Percentiles rank a stretch among this genome's conserved stretches.
Evolutionary conservation across 2,113 vertebrate species (phyloP).

Genomic region (Hyperopisus bebe): DNA sequence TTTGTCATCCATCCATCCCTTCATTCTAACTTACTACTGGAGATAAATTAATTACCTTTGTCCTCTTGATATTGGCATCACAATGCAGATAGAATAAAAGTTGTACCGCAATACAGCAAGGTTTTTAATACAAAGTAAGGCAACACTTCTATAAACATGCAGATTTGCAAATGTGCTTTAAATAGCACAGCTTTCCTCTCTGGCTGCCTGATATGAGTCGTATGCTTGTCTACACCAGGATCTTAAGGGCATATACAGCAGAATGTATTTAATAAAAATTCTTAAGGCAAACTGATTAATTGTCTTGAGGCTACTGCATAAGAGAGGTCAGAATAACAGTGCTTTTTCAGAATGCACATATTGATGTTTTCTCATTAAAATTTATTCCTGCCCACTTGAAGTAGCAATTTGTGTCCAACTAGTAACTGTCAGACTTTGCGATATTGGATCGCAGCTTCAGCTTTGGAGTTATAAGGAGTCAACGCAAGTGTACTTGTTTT

Average conservation of each 20-base stretch:
- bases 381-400: not conserved
- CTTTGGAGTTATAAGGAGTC: not conserved
- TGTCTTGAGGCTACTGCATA: not conserved
- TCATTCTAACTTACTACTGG: not conserved
- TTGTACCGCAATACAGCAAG: not conserved
- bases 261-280: not conserved
- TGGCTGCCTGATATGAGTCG: not conserved
- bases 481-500: not conserved
- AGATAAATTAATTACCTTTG: not conserved
- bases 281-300: not conserved
- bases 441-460: not conserved
- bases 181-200: not conserved
- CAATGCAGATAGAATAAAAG: not conserved
- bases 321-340: not conserved
- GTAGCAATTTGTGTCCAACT: not conserved
- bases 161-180: not conserved
- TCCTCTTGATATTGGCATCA: not conserved
- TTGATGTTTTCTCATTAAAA: not conserved
- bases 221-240: not conserved
- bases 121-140: not conserved
- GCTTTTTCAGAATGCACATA: not conserved
- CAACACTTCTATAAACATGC: not conserved
- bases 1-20: not conserved
- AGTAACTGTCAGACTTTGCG: not conserved
- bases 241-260: not conserved